Percentiles rank a stretch among this genome's conserved stretches.
Evolutionary conservation across 2,888 invertebrate species (phyloP).

Genomic region (Petrolisthes manimaculis): DNA sequence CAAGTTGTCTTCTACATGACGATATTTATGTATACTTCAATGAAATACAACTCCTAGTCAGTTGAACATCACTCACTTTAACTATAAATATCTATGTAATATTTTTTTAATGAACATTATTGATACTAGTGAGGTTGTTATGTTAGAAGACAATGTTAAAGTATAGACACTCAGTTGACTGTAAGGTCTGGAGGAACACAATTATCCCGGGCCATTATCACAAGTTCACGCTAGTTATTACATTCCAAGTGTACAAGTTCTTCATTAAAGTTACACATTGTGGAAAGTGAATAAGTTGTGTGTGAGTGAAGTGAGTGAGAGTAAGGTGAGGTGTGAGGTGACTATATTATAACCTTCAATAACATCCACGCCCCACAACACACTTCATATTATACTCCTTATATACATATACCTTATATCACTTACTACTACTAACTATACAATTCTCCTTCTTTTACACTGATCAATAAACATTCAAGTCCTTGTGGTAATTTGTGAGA

Average conservation of each 20-base stretch:
- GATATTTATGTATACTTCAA: neutral
- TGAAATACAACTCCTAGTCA: neutral
- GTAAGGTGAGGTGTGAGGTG: neutral
- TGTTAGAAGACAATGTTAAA: neutral
- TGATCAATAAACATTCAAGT: too few relatives aligned
- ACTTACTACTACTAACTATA: too few relatives aligned
- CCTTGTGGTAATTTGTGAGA: too few relatives aligned
- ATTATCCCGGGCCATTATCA: slow-evolving; percentile 25
- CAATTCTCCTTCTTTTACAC: too few relatives aligned
- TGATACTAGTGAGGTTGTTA: neutral
- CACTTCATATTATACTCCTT: neutral
- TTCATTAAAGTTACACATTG: neutral
- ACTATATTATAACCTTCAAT: neutral
- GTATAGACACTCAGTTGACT: slow-evolving; percentile 30
- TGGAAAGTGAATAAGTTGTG: neutral
- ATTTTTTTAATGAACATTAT: neutral
- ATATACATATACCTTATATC: too few relatives aligned
- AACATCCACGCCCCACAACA: neutral
- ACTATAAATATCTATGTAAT: neutral
- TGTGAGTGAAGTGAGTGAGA: neutral
- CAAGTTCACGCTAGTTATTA: neutral
- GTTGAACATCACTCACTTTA: neutral
- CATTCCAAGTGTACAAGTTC: neutral
- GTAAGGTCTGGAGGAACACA: neutral
- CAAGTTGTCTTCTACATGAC: slow-evolving; percentile 2